Conservation (phyloP, 2,888 invertebrate species). For the Campaea margaritaria region DNA sequence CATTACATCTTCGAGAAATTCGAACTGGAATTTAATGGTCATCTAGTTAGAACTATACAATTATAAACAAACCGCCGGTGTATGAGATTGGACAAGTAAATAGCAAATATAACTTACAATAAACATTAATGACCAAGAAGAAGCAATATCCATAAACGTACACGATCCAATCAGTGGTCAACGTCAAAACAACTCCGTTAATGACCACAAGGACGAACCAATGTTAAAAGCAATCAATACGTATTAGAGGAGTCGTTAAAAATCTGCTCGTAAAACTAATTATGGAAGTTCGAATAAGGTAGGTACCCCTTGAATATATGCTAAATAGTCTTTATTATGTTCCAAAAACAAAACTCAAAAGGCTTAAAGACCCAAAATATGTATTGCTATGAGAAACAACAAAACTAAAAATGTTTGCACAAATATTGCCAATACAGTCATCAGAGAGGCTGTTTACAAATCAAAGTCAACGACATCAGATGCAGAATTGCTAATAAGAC, state of each 20-base stretch:
- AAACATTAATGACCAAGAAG: constrained; percentile 32
- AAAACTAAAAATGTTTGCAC: no score
- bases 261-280: constrained; percentile 12
- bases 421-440: not conserved
- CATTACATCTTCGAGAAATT: no score
- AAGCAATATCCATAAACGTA: constrained; percentile 24
- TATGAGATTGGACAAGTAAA: constrained; percentile 6
- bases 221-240: constrained; percentile 21
- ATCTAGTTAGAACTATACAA: not conserved
- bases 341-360: no score
- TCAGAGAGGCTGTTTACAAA: constrained; percentile 13
- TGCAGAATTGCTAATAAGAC: constrained; percentile 24
- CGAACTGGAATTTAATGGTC: no score
- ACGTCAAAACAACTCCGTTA: constrained; percentile 35
- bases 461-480: constrained; percentile 33
- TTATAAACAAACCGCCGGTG: not conserved
- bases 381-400: no score
- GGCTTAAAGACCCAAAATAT: no score
- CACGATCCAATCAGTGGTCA: constrained; percentile 36
- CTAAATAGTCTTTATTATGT: no score
- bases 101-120: constrained; percentile 30
- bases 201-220: constrained; percentile 38
- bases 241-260: constrained; percentile 13
- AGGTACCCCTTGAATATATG: no score
- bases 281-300: not conserved